Conservation (phyloP, 2,797 vertebrate species). For the Sebastes baramenuke region DNA sequence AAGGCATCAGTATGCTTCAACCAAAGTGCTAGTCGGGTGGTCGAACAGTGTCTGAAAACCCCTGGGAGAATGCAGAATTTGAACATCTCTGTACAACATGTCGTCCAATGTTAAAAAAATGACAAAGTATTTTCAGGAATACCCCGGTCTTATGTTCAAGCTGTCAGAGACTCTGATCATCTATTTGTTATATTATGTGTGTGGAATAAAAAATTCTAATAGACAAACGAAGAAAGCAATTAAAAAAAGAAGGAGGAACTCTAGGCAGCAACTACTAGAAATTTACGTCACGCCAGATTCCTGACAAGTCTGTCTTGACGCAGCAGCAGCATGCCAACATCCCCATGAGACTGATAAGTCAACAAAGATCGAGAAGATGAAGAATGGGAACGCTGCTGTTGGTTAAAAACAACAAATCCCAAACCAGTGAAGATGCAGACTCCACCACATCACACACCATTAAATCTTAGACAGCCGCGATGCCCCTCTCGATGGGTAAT, state of each 20-base stretch:
- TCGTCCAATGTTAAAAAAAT: background rate
- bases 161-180: background rate
- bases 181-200: background rate
- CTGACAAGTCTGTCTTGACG: background rate
- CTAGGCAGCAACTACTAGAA: background rate
- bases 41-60: background rate
- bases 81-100: background rate
- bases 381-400: background rate
- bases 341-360: background rate
- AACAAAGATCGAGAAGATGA: background rate
- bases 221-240: background rate
- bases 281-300: background rate
- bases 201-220: background rate
- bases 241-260: background rate
- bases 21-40: background rate
- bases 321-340: background rate
- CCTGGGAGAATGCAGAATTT: background rate
- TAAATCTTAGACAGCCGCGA: background rate
- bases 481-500: background rate
- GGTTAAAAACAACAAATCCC: background rate
- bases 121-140: background rate
- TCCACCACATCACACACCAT: background rate
- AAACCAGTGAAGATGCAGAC: background rate
- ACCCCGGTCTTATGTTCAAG: background rate
- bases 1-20: background rate